Conservation (phyloP, 2,888 invertebrate genomes). For the Cancer borealis region DNA sequence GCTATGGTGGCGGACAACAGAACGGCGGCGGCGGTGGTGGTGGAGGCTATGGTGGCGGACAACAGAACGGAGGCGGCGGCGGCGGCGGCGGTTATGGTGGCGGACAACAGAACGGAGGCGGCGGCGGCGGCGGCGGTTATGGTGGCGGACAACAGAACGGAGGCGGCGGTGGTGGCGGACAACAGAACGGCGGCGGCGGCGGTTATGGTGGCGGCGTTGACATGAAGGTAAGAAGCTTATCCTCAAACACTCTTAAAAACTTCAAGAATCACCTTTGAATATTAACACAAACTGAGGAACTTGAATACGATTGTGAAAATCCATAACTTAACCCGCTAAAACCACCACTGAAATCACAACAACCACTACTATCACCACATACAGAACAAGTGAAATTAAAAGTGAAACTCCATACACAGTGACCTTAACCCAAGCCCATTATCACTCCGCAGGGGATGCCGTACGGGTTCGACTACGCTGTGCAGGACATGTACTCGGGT, state of each 20-base stretch:
- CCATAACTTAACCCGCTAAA: neutral
- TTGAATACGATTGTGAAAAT: neutral
- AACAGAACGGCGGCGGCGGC: slow-evolving; percentile 12
- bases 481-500: slow-evolving; percentile 63
- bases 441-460: slow-evolving; percentile 68
- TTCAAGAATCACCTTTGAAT: neutral
- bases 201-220: slow-evolving; percentile 29
- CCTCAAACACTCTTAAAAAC: neutral
- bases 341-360: neutral
- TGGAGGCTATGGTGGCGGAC: neutral
- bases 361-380: neutral
- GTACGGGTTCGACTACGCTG: slow-evolving; percentile 70
- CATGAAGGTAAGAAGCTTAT: slow-evolving; percentile 52
- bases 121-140: neutral
- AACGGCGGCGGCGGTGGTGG: neutral
- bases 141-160: slow-evolving; percentile 14
- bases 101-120: neutral
- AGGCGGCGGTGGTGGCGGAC: neutral
- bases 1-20: slow-evolving; percentile 10
- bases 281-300: neutral
- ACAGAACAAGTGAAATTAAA: neutral
- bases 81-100: slow-evolving; percentile 12
- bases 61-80: neutral
- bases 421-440: neutral
- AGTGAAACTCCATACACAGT: neutral